Conservation (phyloP, 1,140 invertebrate species). For the Bombus huntii region DNA sequence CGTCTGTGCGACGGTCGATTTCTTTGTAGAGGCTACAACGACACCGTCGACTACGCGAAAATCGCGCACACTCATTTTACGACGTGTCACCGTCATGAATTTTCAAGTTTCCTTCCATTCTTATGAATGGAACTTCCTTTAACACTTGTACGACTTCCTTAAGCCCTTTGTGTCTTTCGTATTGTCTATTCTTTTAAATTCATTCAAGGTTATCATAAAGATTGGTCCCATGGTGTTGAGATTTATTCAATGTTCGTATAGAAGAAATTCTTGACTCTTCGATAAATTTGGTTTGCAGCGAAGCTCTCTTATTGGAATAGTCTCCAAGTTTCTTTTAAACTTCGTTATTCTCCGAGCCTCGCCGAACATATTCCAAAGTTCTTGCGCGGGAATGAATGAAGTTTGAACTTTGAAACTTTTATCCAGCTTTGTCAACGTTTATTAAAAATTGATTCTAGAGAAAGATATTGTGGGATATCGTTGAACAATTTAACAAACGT, state of each 20-base stretch:
- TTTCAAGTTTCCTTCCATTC: neutral
- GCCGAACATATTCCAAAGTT: neutral
- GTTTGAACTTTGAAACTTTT: neutral
- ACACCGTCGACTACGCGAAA: neutral
- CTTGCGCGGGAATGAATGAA: neutral
- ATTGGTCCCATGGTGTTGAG: too few relatives aligned
- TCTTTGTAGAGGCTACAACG: neutral
- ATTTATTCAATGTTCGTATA: neutral
- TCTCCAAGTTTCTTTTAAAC: neutral
- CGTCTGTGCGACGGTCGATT: conserved; percentile 7
- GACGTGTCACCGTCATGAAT: neutral
- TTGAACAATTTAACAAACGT: neutral
- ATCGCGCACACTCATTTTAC: neutral
- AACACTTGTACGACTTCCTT: neutral
- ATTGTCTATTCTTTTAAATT: too few relatives aligned
- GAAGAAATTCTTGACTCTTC: neutral
- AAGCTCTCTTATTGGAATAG: neutral
- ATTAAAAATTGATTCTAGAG: neutral
- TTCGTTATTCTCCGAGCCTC: neutral
- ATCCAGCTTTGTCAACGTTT: neutral
- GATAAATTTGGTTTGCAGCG: neutral
- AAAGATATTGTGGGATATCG: too few relatives aligned
- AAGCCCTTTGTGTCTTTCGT: too few relatives aligned
- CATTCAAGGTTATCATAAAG: too few relatives aligned
- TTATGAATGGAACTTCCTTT: neutral